A percentile compares a stretch with the other conserved stretches of the same genome.
Conservation (phyloP, 2,888 invertebrate species). For the Scaeva pyrastri region DNA sequence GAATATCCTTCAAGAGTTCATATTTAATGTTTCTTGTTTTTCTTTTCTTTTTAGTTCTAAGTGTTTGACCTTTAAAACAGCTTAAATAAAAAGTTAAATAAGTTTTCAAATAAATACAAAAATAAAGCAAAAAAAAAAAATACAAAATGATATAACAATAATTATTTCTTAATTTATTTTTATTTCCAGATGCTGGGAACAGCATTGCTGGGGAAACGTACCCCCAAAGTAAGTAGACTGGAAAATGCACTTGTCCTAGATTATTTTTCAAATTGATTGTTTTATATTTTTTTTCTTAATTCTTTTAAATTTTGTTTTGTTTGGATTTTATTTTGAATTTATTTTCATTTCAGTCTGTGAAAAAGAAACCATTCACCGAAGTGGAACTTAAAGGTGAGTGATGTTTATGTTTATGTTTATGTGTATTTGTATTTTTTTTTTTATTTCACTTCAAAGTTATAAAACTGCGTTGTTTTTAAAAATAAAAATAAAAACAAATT, state of each 20-base stretch:
- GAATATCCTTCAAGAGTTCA: conserved; percentile 8
- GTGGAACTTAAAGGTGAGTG: conserved; percentile 83
- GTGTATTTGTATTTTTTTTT: no score
- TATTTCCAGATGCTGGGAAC: conserved; percentile 83
- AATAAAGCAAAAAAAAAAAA: neutral
- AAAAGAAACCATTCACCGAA: conserved; percentile 84
- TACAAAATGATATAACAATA: conserved; percentile 8
- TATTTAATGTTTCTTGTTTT: neutral
- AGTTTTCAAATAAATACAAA: neutral
- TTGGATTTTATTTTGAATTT: conserved; percentile 43
- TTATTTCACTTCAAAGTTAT: conserved; percentile 20
- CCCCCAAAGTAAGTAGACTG: conserved; percentile 80
- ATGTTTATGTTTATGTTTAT: conserved; percentile 7
- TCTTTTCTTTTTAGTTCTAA: neutral
- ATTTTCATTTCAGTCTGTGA: conserved; percentile 81
- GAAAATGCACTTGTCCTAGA: conserved; percentile 44
- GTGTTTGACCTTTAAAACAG: conserved; percentile 8
- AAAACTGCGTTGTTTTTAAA: conserved; percentile 2
- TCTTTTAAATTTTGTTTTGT: conserved; percentile 26
- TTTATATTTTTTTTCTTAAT: no score
- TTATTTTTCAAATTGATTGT: conserved; percentile 34
- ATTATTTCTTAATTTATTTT: conserved; percentile 65
- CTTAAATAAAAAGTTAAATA: neutral
- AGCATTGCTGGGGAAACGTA: conserved; percentile 83
- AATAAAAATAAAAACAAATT: neutral